Percentiles rank a stretch among this genome's conserved stretches.
Evolutionary conservation across 2,113 vertebrate genomes (phyloP).

Genomic region (Myiozetetes cayanensis): DNA sequence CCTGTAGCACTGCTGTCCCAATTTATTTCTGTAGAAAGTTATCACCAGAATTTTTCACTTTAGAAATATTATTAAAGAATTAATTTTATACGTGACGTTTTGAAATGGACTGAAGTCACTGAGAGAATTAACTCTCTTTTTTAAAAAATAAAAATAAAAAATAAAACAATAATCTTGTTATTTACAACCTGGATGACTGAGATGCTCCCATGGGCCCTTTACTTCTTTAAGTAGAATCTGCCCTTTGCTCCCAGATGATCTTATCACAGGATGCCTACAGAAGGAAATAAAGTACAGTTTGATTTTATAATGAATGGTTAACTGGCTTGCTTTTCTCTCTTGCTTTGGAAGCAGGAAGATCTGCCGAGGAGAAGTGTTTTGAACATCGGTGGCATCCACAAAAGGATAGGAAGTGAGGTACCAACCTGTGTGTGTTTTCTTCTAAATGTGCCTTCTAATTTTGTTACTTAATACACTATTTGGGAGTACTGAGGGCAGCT

Average conservation of each 20-base stretch:
- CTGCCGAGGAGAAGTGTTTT: not conserved
- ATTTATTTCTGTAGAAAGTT: not conserved
- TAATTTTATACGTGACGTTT: not conserved
- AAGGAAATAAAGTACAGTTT: not conserved
- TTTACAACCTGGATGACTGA: not conserved
- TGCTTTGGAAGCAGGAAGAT: not conserved
- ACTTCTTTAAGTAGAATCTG: not conserved
- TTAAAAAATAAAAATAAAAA: not conserved
- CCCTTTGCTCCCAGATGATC: not conserved
- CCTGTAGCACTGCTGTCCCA: not conserved
- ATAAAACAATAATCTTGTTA: not conserved
- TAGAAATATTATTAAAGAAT: not conserved
- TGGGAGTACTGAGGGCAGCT: not conserved
- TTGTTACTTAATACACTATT: not conserved
- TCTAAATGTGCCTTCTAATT: not conserved
- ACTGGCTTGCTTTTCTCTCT: not conserved
- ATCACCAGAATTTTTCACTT: not conserved
- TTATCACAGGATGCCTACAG: not conserved
- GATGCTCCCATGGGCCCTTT: not conserved
- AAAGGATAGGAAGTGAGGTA: not conserved
- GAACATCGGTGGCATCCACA: not conserved
- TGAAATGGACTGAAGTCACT: not conserved
- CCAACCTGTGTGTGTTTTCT: not conserved
- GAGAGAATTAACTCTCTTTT: not conserved
- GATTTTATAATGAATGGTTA: not conserved